Evolutionary conservation across 2,113 vertebrate species (phyloP).

Genomic region (Heteronetta atricapilla): DNA sequence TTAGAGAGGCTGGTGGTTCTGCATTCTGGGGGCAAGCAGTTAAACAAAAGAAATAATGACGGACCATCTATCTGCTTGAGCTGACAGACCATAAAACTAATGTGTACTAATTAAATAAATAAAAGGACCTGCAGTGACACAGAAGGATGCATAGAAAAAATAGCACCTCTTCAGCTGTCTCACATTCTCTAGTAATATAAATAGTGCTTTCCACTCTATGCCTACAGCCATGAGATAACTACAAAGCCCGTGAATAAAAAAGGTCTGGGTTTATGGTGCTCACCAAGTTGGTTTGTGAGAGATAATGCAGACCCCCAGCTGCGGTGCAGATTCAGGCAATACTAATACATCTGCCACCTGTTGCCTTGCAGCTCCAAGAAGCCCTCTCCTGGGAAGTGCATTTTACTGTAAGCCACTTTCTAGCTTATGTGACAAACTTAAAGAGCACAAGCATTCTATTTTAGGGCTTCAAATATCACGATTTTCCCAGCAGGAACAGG

Average conservation of each 20-base stretch:
- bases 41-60: background rate
- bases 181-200: background rate
- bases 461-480: background rate
- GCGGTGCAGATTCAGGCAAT: background rate
- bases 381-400: background rate
- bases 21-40: background rate
- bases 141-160: background rate
- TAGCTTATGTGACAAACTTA: background rate
- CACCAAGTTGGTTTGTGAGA: background rate
- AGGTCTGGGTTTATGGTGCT: background rate
- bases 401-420: background rate
- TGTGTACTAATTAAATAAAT: background rate
- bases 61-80: background rate
- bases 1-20: background rate
- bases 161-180: background rate
- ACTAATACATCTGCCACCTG: fast-evolving
- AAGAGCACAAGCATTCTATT: background rate
- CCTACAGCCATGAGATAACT: background rate
- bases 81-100: background rate
- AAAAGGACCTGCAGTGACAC: background rate
- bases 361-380: background rate
- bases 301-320: background rate
- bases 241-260: background rate
- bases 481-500: background rate
- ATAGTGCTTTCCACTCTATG: background rate